Conservation (phyloP, 2,888 invertebrate species). For the Clostera curtula region DNA sequence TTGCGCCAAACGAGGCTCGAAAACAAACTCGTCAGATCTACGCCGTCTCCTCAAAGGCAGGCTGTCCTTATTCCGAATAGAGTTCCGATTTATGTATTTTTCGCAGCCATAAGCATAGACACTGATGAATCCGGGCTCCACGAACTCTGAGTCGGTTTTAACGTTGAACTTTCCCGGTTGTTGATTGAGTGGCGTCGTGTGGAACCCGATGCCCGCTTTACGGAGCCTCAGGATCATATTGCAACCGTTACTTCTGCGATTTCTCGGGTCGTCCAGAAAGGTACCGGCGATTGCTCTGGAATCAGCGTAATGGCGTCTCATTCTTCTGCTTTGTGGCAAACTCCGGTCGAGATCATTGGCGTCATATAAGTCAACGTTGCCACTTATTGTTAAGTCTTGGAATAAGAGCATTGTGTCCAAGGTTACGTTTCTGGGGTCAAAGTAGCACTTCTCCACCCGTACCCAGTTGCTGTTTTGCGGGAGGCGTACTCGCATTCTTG, state of each 20-base stretch:
- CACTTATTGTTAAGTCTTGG: constrained; percentile 86
- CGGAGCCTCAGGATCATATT: constrained; percentile 86
- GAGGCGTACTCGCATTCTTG: constrained; percentile 79
- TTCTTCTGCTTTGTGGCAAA: constrained; percentile 38
- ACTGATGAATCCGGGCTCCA: constrained; percentile 89
- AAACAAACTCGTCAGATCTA: constrained; percentile 60
- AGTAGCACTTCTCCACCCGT: constrained; percentile 83
- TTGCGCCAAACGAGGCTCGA: constrained; percentile 44
- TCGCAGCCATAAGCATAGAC: constrained; percentile 90
- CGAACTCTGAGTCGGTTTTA: constrained; percentile 87
- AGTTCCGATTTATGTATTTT: constrained; percentile 66
- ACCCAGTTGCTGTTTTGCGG: constrained; percentile 81
- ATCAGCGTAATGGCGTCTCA: constrained; percentile 55
- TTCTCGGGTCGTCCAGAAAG: constrained; percentile 37
- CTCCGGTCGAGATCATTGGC: constrained; percentile 54
- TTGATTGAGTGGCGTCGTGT: constrained; percentile 80
- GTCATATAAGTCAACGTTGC: constrained; percentile 78
- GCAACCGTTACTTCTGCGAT: constrained; percentile 72
- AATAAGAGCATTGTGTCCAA: constrained; percentile 85
- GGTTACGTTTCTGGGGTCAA: constrained; percentile 82
- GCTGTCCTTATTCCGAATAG: constrained; percentile 52
- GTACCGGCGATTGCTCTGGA: constrained; percentile 41
- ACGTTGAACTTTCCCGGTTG: constrained; percentile 82
- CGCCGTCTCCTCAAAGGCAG: constrained; percentile 45
- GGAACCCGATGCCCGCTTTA: constrained; percentile 86